Evolutionary conservation across 2,888 invertebrate species (phyloP).

Genomic region (Perizoma affinitatum): DNA sequence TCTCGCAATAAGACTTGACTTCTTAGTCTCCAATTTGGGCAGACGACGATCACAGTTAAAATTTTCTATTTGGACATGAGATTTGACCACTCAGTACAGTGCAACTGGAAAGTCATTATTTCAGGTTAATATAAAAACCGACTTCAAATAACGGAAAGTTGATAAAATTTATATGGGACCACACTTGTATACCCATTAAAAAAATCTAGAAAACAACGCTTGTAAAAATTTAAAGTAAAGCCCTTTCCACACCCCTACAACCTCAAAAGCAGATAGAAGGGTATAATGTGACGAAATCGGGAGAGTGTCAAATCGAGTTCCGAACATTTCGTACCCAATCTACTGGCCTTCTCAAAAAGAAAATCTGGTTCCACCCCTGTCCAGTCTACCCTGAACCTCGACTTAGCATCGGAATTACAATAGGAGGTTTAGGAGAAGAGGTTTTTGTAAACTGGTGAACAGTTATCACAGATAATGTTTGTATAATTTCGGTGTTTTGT

Average conservation of each 20-base stretch:
- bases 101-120: no score
- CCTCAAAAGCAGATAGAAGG: constrained; percentile 52
- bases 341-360: constrained; percentile 62
- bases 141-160: no score
- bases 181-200: no score
- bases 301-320: constrained; percentile 71
- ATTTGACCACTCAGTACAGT: no score
- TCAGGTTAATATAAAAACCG: no score
- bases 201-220: neutral
- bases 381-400: constrained; percentile 48
- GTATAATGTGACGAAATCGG: constrained; percentile 67
- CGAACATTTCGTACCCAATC: constrained; percentile 66
- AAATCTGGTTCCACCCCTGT: constrained; percentile 53
- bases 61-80: no score
- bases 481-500: constrained; percentile 33
- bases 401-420: constrained; percentile 19
- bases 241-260: constrained; percentile 42
- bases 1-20: no score
- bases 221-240: constrained; percentile 32
- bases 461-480: constrained; percentile 32
- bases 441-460: constrained; percentile 16
- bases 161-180: no score
- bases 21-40: no score
- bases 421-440: constrained; percentile 15
- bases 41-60: no score